phyloP scores from a whole-genome alignment of 2,888 invertebrate species.

The Eustalomyia histrio region DNA sequence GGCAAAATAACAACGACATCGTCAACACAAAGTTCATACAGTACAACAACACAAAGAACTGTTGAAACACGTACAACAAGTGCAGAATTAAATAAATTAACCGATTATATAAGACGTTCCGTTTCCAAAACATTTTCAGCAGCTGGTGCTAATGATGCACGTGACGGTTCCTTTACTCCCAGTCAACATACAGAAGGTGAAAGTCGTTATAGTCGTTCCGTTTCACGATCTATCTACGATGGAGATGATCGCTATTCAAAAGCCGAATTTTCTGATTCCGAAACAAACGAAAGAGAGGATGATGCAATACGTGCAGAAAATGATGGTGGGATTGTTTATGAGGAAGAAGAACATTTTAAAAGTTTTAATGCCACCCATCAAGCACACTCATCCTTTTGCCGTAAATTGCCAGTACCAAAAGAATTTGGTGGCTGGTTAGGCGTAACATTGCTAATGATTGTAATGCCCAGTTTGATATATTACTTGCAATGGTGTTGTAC shows the following conservation, averaged over 20 bases:
- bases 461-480: conserved; percentile 71
- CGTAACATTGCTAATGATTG: conserved; percentile 70
- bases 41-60: conserved; percentile 72
- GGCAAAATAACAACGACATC: conserved; percentile 69
- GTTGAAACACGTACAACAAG: conserved; percentile 73
- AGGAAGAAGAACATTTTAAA: conserved; percentile 67
- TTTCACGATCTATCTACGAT: conserved; percentile 76
- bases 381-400: conserved; percentile 67
- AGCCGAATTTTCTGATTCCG: conserved; percentile 73
- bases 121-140: conserved; percentile 73
- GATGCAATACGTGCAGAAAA: conserved; percentile 43
- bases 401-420: conserved; percentile 70
- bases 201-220: conserved; percentile 73
- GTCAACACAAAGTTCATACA: conserved; percentile 73
- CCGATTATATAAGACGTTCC: conserved; percentile 76
- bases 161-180: conserved; percentile 66
- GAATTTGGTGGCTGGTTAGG: conserved; percentile 77
- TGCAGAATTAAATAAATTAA: conserved; percentile 73
- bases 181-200: conserved; percentile 70
- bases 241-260: conserved; percentile 75
- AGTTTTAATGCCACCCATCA: conserved; percentile 70
- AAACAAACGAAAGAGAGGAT: conserved; percentile 49
- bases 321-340: conserved; percentile 61
- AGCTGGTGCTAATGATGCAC: conserved; percentile 39
- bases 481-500: conserved; percentile 76